Base-by-base conservation (phyloP, 2,113 vertebrate species). In the Pagrus major region DNA sequence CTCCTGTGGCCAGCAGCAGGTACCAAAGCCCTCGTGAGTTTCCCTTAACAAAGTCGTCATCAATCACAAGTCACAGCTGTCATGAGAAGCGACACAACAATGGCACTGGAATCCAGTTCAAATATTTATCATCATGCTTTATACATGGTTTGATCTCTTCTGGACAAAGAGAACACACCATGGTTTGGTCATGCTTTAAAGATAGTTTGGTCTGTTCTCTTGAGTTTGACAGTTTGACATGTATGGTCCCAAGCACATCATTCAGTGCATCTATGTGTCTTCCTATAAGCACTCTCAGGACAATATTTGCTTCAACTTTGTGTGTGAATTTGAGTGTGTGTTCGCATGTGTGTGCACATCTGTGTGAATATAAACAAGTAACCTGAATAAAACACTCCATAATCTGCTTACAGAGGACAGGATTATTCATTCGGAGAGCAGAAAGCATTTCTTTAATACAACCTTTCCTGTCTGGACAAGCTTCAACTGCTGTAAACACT, bases 391-490 rank as follows among this genome's bases (percentile, higher is more conserved):
- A 84, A 84, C 47, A 39, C 46, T 69, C 21, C 6, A 10, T 83
- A 84, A 86, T 88, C 83, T 76, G 8, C 66, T 81, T 84, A 79
- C 14, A 72, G 55, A 39, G 71, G 67, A 70, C 51, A 27, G 74
- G 78, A 86, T 86, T 88, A 86, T 81, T 78, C 71, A 86, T 35
- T 46, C 44, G 60, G 60, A 65, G 58, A 39, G 66, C 66, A 70
- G 54, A 56, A 15, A 54, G 60, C 54, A 83, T 67, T 86, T 83
- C 44, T 85, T 58, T 72, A 82, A 80, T 78, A 47, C 60, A 56
- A 72, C 66, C 75, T 79, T 83, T 81, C 41, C 68, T 59, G 60
- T 71, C 42, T 54, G 60, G 39, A 49, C 76, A 47, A 60, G 51
- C 63, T 65, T 31, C 16, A 39, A 46, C 14, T 25, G 23, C 31